Evolutionary conservation across 2,888 invertebrate species (phyloP).

Genomic region (Heteromyza rotundicornis): DNA sequence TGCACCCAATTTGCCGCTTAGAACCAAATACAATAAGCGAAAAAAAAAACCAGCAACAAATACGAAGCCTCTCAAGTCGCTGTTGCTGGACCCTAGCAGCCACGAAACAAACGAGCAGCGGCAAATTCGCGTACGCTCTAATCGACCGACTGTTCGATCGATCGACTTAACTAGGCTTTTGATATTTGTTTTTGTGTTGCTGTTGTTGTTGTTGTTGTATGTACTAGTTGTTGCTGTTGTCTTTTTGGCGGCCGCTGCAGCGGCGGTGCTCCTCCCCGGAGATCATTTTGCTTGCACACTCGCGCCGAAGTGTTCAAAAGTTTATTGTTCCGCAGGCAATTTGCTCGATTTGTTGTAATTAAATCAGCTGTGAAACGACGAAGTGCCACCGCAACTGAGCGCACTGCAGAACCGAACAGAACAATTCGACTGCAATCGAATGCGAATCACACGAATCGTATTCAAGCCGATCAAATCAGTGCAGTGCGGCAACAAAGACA

Average conservation of each 20-base stretch:
- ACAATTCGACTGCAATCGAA: slow-evolving; percentile 38
- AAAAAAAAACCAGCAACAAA: slow-evolving; percentile 12
- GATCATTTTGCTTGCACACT: slow-evolving; percentile 37
- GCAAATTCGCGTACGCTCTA: not conserved
- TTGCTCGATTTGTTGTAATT: slow-evolving; percentile 55
- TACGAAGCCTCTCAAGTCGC: slow-evolving; percentile 3
- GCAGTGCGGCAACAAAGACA: too few species aligned
- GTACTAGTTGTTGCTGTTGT: slow-evolving; percentile 6
- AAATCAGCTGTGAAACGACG: slow-evolving; percentile 42
- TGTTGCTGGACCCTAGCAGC: not conserved
- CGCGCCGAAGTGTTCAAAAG: slow-evolving; percentile 51
- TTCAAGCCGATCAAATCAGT: slow-evolving; percentile 39
- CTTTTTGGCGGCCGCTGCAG: too few species aligned
- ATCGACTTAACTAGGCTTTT: slow-evolving; percentile 18
- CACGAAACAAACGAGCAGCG: slow-evolving; percentile 1
- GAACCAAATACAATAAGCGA: slow-evolving; percentile 23
- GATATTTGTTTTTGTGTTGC: slow-evolving; percentile 20
- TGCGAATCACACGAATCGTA: not conserved
- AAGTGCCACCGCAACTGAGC: slow-evolving; percentile 16
- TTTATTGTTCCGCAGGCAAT: slow-evolving; percentile 52
- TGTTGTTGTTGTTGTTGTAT: slow-evolving; percentile 14
- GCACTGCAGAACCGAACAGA: slow-evolving; percentile 35
- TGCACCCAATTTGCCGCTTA: slow-evolving; percentile 41
- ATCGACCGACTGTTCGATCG: not conserved
- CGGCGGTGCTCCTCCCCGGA: slow-evolving; percentile 21